phyloP scores from a whole-genome alignment of 2,797 vertebrate species.

The Choloepus didactylus region DNA sequence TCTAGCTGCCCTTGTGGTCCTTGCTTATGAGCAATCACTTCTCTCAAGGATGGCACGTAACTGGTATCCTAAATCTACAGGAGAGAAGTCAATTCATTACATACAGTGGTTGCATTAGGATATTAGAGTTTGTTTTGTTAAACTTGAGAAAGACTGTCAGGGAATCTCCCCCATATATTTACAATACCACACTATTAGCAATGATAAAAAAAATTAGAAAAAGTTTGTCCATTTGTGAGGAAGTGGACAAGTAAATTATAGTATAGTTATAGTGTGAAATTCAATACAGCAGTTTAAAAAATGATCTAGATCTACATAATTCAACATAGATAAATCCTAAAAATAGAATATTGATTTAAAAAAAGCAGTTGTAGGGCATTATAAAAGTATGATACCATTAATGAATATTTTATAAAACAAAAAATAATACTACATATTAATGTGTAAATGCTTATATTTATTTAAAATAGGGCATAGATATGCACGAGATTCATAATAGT shows the following conservation, averaged over 20 bases:
- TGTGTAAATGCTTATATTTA: slow-evolving; percentile 19
- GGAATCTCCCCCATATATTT: slow-evolving; percentile 11
- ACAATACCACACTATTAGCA: background rate
- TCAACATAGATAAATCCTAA: background rate
- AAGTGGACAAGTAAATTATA: slow-evolving; percentile 12
- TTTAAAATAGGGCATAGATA: background rate
- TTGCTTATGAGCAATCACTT: slow-evolving; percentile 16
- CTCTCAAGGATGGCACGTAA: background rate
- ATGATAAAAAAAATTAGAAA: background rate
- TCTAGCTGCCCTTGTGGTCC: background rate
- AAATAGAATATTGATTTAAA: slow-evolving; percentile 3
- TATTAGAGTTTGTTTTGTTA: background rate
- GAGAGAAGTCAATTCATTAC: slow-evolving; percentile 10
- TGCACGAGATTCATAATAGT: background rate
- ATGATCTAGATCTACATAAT: background rate
- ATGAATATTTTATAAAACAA: background rate
- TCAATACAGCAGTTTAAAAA: slow-evolving; percentile 7
- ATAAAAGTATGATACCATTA: background rate
- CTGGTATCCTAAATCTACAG: background rate
- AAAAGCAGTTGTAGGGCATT: slow-evolving; percentile 7
- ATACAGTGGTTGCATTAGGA: background rate
- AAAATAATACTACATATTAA: background rate
- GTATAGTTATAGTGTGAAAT: background rate
- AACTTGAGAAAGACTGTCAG: background rate
- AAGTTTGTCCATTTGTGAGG: background rate